These are phyloP conservation scores for Lycocerus yunnanus DNA, from an alignment of 2,888 invertebrate species.

Conservation along the genomic window DNA sequence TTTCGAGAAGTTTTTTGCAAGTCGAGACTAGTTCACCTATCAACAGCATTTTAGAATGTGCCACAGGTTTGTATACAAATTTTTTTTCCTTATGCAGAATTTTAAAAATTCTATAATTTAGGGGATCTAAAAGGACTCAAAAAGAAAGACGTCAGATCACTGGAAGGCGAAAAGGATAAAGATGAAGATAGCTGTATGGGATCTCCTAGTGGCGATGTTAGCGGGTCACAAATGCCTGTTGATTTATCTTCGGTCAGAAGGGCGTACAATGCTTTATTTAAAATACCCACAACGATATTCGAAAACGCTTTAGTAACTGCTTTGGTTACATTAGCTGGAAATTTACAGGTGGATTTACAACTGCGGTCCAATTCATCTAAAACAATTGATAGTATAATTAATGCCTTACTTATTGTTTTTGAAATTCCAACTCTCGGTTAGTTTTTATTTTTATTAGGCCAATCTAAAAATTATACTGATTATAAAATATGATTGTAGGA, in stretches of 20 bases:
- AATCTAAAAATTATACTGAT: not conserved
- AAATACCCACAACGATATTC: slow-evolving; percentile 52
- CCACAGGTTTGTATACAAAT: slow-evolving; percentile 49
- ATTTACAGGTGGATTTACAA: slow-evolving; percentile 71
- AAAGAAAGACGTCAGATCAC: slow-evolving; percentile 73
- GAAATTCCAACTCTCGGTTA: slow-evolving; percentile 54
- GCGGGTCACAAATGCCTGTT: slow-evolving; percentile 56
- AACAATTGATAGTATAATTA: slow-evolving; percentile 61
- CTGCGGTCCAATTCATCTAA: slow-evolving; percentile 42
- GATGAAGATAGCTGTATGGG: slow-evolving; percentile 77
- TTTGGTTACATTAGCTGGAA: slow-evolving; percentile 71
- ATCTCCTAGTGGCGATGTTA: slow-evolving; percentile 42
- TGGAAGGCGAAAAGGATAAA: slow-evolving; percentile 84
- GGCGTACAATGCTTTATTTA: slow-evolving; percentile 62
- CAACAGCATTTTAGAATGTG: slow-evolving; percentile 60
- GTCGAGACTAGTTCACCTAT: slow-evolving; percentile 57
- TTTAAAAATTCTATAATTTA: slow-evolving; percentile 31
- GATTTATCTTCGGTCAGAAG: slow-evolving; percentile 74
- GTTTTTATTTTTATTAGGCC: not conserved
- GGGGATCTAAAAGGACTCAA: slow-evolving; percentile 61
- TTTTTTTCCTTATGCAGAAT: not conserved
- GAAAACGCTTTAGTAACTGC: slow-evolving; percentile 74
- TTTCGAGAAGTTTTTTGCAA: slow-evolving; percentile 74
- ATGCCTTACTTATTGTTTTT: slow-evolving; percentile 58
- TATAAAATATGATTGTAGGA: slow-evolving; percentile 54